Percentiles rank a stretch among this genome's conserved stretches.
phyloP scores from a whole-genome alignment of 1,140 invertebrate species.

The Drosophila nikananu region DNA sequence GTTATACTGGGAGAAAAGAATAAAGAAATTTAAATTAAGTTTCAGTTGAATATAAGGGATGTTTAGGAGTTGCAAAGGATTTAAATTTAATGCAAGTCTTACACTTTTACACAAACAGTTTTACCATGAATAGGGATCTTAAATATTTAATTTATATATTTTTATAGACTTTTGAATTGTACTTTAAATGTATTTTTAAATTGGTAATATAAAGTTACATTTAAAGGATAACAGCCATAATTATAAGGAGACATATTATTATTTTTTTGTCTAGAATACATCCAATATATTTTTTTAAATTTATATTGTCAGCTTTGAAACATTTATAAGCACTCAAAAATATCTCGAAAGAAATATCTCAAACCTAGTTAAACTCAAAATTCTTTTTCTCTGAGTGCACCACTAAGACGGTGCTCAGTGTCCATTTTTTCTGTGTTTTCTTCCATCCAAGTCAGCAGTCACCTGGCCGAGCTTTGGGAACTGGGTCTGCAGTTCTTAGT shows the following conservation, averaged over 20 bases:
- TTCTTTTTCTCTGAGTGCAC: background rate
- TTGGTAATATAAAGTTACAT: background rate
- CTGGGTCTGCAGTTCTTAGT: conserved; percentile 51
- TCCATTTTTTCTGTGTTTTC: background rate
- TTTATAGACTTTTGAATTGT: background rate
- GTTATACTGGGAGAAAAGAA: conserved; percentile 15
- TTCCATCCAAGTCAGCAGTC: conserved; percentile 24
- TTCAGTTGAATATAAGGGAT: background rate
- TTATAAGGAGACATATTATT: background rate
- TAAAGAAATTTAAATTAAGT: background rate
- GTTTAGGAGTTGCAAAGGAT: background rate
- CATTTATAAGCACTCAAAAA: background rate
- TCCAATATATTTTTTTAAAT: background rate
- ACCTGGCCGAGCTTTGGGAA: conserved; percentile 39
- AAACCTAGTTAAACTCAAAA: background rate
- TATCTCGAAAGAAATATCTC: background rate
- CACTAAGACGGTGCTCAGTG: conserved; percentile 16
- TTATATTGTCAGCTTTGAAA: too few species aligned
- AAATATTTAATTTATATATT: background rate
- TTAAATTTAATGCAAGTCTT: background rate
- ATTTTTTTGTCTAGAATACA: background rate
- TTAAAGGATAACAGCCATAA: background rate
- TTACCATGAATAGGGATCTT: background rate
- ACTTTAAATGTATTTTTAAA: background rate
- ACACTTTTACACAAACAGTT: fast-evolving